Conservation (phyloP, 2,888 invertebrate species). For the Drosophila suboccidentalis region DNA sequence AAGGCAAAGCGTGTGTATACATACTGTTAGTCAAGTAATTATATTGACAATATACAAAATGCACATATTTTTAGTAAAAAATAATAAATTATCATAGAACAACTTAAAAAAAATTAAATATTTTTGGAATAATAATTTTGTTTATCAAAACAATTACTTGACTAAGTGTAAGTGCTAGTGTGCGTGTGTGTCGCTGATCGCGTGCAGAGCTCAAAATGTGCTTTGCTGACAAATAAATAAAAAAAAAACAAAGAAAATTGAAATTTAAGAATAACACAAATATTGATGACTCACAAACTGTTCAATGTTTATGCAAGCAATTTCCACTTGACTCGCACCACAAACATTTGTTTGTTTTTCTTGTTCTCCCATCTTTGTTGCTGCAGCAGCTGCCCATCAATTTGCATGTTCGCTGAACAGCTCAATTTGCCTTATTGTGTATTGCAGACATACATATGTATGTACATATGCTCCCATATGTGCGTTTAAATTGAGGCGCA, state of each 20-base stretch:
- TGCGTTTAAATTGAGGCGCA: slow-evolving; percentile 35
- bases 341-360: slow-evolving; percentile 71
- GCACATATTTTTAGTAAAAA: neutral
- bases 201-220: slow-evolving; percentile 28
- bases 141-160: neutral
- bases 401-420: slow-evolving; percentile 55
- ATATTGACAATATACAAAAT: neutral
- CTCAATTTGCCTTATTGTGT: slow-evolving; percentile 50
- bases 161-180: neutral
- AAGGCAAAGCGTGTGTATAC: slow-evolving; percentile 34
- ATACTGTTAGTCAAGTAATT: slow-evolving; percentile 1
- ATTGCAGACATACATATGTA: neutral
- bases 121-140: no score
- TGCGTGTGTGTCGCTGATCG: slow-evolving; percentile 30
- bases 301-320: slow-evolving; percentile 72
- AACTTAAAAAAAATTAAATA: no score
- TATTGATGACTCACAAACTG: slow-evolving; percentile 60
- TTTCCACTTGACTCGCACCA: slow-evolving; percentile 57
- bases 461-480: neutral
- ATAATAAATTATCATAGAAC: no score
- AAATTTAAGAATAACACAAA: slow-evolving; percentile 33
- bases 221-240: slow-evolving; percentile 21
- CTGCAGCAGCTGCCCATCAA: slow-evolving; percentile 33
- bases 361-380: slow-evolving; percentile 23
- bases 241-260: slow-evolving; percentile 31